Conservation (phyloP, 2,888 invertebrate genomes). For the Morpho helenor region DNA sequence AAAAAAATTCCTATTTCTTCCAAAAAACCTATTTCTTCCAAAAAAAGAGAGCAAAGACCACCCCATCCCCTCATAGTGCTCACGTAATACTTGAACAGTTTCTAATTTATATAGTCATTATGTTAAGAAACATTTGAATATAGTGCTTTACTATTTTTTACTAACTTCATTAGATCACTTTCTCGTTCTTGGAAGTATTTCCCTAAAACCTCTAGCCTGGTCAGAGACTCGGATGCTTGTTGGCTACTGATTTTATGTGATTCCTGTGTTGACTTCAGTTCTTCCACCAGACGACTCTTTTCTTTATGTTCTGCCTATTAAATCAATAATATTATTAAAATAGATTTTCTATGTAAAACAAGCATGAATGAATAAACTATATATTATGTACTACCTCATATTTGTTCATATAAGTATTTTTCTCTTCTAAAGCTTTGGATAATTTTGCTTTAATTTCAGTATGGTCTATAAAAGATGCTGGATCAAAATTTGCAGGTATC, state of each 20-base stretch:
- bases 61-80: no score
- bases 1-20: no score
- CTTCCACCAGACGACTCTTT: conserved; percentile 49
- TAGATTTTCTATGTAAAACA: not conserved
- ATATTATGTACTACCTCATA: conserved; percentile 53
- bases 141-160: conserved; percentile 22
- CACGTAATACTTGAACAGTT: no score
- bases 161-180: conserved; percentile 90
- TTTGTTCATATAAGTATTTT: conserved; percentile 49
- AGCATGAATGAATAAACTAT: not conserved
- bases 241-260: conserved; percentile 50
- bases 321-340: not conserved
- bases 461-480: conserved; percentile 59
- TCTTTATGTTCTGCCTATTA: conserved; percentile 56
- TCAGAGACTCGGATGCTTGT: conserved; percentile 84
- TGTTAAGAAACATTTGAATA: no score
- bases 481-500: conserved; percentile 49
- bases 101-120: no score
- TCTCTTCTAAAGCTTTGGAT: conserved; percentile 63
- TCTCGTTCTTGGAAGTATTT: conserved; percentile 96
- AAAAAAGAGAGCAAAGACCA: no score
- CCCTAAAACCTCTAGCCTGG: conserved; percentile 90
- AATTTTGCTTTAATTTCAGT: conserved; percentile 69
- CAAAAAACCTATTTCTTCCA: no score
- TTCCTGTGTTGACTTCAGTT: conserved; percentile 50